Conservation (phyloP, 1,140 invertebrate genomes). For the Apis mellifera region Amel_HAv3.1 CM009932.2:13965501-13966000, state of each 20-base stretch:
- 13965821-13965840: neutral
- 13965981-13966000: slow-evolving; percentile 37
- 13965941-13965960: slow-evolving; percentile 59
- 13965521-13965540: neutral
- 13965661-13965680: too few relatives aligned
- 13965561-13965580: too few relatives aligned
- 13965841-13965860: neutral
- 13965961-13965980: slow-evolving; percentile 32
- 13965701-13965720: too few relatives aligned
- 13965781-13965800: neutral
- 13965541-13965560: neutral
- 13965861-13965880: neutral
- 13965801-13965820: neutral
- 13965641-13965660: too few relatives aligned
- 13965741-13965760: too few relatives aligned
- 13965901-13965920: slow-evolving; percentile 71
- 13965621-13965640: too few relatives aligned
- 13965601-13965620: too few relatives aligned
- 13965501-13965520: slow-evolving; percentile 1
- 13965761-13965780: too few relatives aligned
- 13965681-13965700: too few relatives aligned
- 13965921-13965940: slow-evolving; percentile 71
- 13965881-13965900: slow-evolving; percentile 18
- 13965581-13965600: too few relatives aligned
- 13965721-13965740: too few relatives aligned